Evolutionary conservation across 2,797 vertebrate genomes (phyloP), one percentile per base, ranked within the genome.

Genomic region (Hypotaenidia okinawae): DNA sequence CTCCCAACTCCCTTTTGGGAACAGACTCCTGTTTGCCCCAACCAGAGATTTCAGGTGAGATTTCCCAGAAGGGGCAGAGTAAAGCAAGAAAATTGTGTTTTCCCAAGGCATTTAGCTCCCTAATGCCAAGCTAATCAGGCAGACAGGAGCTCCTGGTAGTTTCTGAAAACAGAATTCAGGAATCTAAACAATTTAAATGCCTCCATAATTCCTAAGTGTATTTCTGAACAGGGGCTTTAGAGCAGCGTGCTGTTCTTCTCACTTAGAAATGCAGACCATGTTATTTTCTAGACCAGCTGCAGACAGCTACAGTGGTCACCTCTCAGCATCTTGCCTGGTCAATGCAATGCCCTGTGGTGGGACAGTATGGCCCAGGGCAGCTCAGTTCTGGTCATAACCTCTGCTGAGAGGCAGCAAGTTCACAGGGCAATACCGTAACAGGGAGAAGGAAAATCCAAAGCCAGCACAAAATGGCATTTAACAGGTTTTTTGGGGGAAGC

Each of bases 291-390:
- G 62, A 47, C 4, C 51, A 75, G 77, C 14, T 89, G 62, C 19
- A 35, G 21, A 57, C 17, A 72, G n/a, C 33, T 10, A 25, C 0
- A 1, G 35, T 0, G 0, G 24, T 21, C 37, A 39, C 59, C 55
- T 81, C 75, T 79, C 61, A 16, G 35, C 39, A 75, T 32, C 54
- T 21, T 68, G 47, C 30, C 64, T 43, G 11, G 35, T 28, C 57
- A 37, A 62, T 19, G 59, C 6, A 12, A 77, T n/a, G 32, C 30
- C 57, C 72, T 52, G 1, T 1, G 64, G 27, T 28, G 37, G 22
- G 32, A 37, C 14, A 45, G 15, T 30, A 35, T 2, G 17, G 47
- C 33, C 37, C 63, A 41, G 27, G 11, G 11, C 21, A n/a, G n/a
- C 24, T 54, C 37, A 32, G 47, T 37, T 45, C 68, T 51, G 32